These are phyloP conservation scores for Podargus strigoides DNA, from an alignment of 2,797 vertebrate genomes.

Conservation along the genomic window DNA sequence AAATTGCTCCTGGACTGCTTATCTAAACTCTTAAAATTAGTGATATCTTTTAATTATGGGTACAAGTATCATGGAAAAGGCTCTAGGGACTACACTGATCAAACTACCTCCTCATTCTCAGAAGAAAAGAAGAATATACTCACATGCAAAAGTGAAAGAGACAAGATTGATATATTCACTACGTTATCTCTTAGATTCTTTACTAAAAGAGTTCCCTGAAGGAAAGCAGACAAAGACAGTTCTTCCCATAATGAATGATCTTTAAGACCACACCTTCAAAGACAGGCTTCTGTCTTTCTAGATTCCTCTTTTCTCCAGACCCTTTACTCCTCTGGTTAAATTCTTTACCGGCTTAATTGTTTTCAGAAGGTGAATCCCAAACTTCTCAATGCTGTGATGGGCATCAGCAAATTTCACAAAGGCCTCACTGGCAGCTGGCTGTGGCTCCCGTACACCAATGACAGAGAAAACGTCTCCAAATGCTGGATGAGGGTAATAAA, in stretches of 20 bases:
- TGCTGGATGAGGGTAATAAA: conserved; percentile 70
- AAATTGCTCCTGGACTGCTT: not conserved
- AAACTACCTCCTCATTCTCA: not conserved
- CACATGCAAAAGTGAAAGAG: not conserved
- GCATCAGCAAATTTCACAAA: conserved; percentile 98
- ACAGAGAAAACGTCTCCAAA: conserved; percentile 98
- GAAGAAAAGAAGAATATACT: not conserved
- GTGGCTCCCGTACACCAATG: conserved; percentile 94
- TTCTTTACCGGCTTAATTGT: conserved; percentile 92
- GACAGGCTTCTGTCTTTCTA: not conserved
- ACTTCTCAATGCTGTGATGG: conserved; percentile 97
- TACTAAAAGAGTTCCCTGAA: not conserved
- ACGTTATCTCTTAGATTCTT: not conserved
- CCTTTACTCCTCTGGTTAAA: not conserved
- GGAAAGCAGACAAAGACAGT: not conserved
- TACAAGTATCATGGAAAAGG: not conserved
- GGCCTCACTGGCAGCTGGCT: conserved; percentile 93
- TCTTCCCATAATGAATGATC: not conserved
- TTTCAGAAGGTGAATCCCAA: conserved; percentile 93
- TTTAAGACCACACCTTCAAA: not conserved
- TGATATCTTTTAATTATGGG: not conserved
- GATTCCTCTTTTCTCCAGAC: not conserved
- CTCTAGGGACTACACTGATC: not conserved
- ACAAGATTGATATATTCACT: not conserved
- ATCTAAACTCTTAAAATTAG: not conserved